These are phyloP conservation scores for Girardinichthys multiradiatus DNA, from an alignment of 2,113 vertebrate species.

Conservation along the genomic window DNA sequence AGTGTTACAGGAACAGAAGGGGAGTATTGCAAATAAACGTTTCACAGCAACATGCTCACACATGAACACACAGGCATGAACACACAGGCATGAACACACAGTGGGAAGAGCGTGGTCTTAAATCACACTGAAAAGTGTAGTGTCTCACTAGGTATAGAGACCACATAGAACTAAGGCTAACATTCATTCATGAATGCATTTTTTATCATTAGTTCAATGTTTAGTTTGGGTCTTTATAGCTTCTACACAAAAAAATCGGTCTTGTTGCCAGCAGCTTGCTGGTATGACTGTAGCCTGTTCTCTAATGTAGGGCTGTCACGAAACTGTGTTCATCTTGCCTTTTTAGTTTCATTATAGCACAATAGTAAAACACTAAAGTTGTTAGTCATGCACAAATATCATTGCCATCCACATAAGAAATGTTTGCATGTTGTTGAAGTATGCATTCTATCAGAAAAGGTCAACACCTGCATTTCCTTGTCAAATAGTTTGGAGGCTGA, in stretches of 20 bases:
- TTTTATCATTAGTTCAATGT: constrained; percentile 1
- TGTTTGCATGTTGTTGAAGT: neutral
- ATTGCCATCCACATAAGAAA: neutral
- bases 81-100: constrained; percentile 26
- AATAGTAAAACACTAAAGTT: neutral
- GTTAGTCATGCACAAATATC: neutral
- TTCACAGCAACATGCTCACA: constrained; percentile 49
- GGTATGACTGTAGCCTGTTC: neutral
- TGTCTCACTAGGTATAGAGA: constrained; percentile 2
- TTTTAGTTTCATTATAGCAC: neutral
- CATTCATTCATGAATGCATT: constrained; percentile 45
- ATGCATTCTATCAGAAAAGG: neutral
- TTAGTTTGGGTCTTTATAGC: neutral
- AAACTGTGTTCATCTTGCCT: neutral
- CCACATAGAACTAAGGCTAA: neutral
- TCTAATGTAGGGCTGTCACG: neutral
- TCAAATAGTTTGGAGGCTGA: neutral
- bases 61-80: constrained; percentile 5
- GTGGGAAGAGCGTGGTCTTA: constrained; percentile 33
- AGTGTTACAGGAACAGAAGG: constrained; percentile 58
- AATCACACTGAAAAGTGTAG: constrained; percentile 33
- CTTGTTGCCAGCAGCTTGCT: neutral
- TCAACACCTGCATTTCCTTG: neutral
- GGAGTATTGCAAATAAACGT: constrained; percentile 56
- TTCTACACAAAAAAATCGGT: neutral